Conservation (phyloP, 2,797 vertebrate species). For the Anisognathus igniventris region DNA sequence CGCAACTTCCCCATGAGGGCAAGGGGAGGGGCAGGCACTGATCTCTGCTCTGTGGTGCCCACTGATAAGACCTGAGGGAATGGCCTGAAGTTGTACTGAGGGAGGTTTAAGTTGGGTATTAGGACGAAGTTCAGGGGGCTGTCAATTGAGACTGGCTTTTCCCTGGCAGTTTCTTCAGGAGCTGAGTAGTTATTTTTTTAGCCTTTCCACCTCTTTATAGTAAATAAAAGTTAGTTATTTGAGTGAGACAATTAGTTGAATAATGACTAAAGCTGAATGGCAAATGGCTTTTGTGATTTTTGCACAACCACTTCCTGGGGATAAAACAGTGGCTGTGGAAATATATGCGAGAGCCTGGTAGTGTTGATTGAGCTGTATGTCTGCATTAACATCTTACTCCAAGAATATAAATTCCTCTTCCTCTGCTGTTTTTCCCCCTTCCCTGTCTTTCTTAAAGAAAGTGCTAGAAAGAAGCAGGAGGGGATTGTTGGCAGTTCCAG, state of each 20-base stretch:
- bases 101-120: neutral
- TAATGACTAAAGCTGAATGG: neutral
- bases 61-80: neutral
- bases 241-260: neutral
- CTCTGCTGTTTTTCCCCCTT: neutral
- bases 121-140: neutral
- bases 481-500: conserved; percentile 93
- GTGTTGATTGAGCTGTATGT: neutral
- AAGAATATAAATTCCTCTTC: neutral
- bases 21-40: neutral
- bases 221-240: neutral
- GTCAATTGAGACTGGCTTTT: neutral
- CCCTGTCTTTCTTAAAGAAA: conserved; percentile 79
- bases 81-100: neutral
- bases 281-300: neutral
- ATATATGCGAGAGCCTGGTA: neutral
- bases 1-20: fast-evolving
- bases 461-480: conserved; percentile 94
- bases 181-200: neutral
- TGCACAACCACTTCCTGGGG: neutral
- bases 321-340: neutral
- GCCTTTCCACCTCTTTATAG: neutral
- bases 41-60: neutral
- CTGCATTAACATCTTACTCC: neutral
- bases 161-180: neutral